These are phyloP conservation scores for Lagocephalus sceleratus DNA, from an alignment of 2,797 vertebrate genomes.

Conservation along the genomic window DNA sequence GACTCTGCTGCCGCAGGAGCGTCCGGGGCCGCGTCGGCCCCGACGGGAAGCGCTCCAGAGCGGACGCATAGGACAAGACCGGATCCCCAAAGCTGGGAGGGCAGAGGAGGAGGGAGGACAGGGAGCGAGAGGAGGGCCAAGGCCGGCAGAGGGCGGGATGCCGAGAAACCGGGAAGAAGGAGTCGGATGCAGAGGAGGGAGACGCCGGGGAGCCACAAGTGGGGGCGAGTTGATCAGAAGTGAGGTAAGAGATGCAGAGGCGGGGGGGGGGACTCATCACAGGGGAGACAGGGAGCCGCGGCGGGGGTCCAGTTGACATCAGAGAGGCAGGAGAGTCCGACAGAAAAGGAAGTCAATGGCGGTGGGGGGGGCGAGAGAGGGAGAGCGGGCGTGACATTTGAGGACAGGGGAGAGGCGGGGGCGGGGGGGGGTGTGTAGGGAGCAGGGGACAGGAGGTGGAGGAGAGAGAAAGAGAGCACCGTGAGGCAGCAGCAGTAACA, in stretches of 20 bases:
- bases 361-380: slow-evolving; percentile 40
- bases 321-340: slow-evolving; percentile 65
- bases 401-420: slow-evolving; percentile 39
- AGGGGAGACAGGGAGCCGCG: slow-evolving; percentile 74
- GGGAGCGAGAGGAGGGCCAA: slow-evolving; percentile 79
- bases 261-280: slow-evolving; percentile 79
- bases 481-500: slow-evolving; percentile 81
- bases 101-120: slow-evolving; percentile 83
- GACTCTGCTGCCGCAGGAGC: slow-evolving; percentile 93
- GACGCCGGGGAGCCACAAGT: slow-evolving; percentile 54
- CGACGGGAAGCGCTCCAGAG: slow-evolving; percentile 90
- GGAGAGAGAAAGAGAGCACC: slow-evolving; percentile 77
- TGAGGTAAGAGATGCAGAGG: slow-evolving; percentile 56
- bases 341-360: slow-evolving; percentile 65
- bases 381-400: slow-evolving; percentile 28
- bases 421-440: slow-evolving; percentile 52
- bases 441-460: slow-evolving; percentile 69
- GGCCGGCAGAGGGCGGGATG: slow-evolving; percentile 71
- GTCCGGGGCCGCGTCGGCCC: slow-evolving; percentile 87
- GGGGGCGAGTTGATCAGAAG: slow-evolving; percentile 26
- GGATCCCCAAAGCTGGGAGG: slow-evolving; percentile 85
- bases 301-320: slow-evolving; percentile 65
- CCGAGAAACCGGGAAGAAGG: slow-evolving; percentile 42
- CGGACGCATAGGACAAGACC: slow-evolving; percentile 86
- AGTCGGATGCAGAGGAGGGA: slow-evolving; percentile 40